Evolutionary conservation across 2,888 invertebrate genomes (phyloP), one percentile per base, ranked within the genome.

Genomic region (Idaea aversata): DNA sequence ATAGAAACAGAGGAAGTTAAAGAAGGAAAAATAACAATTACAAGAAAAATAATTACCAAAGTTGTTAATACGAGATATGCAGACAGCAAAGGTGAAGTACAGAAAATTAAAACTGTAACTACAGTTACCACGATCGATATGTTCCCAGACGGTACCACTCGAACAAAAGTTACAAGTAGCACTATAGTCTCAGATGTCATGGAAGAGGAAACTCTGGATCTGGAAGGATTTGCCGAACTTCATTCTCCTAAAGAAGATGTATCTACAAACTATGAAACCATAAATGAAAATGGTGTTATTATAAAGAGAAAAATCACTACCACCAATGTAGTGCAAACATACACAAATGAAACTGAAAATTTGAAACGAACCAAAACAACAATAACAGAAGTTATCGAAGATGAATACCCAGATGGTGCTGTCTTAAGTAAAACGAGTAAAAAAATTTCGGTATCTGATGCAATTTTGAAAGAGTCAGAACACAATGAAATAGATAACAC

Each of bases 361-460:
- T 70, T 84, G 3, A 87, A 82, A 68, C 82, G 88, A 75, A 82
- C 81, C 10, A 89, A 89, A 77, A 88, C 80, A 7, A 88, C 82
- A n/a, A 77, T 85, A 0, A 86, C 75, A 68, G 91, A 87, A 5
- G 72, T 84, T 4, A 80, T 80, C 25, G 89, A 89, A 82, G 93
- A 93, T 74, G 86, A 87, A 75, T 80, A 88, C 70, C 88, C 89
- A 4, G 88, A 91, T 80, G 89, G 91, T 5, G 83, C 89, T 47
- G 71, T 90, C 10, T 77, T 84, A 13, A 87, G 85, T 35, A 89
- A 84, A 77, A 88, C 87, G 1, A 88, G 82, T 76, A 88, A 91
- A 81, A 90, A 87, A 71, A 79, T 88, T 13, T 85, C 88, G 15
- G 69, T 88, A 4, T 67, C 80, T 34, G 92, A 92, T 70, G 83